These are phyloP conservation scores for Acholoe squamosa DNA, from an alignment of 2,888 invertebrate species.

Conservation along the genomic window DNA sequence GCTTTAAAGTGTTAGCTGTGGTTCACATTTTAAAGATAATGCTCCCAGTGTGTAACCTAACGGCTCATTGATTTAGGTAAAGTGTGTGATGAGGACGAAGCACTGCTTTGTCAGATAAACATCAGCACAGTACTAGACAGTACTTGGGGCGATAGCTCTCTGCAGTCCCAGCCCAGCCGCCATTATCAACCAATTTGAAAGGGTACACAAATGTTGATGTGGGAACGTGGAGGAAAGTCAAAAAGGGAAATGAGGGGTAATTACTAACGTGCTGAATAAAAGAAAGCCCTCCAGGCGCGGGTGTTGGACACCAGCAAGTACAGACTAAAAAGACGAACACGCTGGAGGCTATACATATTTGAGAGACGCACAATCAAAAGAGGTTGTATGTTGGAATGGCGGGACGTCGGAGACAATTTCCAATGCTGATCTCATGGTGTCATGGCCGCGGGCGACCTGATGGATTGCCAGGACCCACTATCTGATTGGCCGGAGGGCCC, in stretches of 20 bases:
- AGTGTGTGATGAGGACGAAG: too few species aligned
- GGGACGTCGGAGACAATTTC: slow-evolving; percentile 18
- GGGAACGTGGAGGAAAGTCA: too few species aligned
- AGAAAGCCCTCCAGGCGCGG: neutral
- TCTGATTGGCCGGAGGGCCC: slow-evolving; percentile 19
- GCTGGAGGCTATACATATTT: neutral
- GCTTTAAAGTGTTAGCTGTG: too few species aligned
- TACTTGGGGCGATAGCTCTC: too few species aligned
- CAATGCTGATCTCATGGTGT: slow-evolving; percentile 16
- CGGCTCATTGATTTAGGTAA: too few species aligned
- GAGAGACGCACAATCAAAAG: slow-evolving; percentile 3
- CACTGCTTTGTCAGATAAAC: too few species aligned
- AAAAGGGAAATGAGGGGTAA: neutral
- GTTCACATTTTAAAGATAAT: too few species aligned
- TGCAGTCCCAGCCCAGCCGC: neutral
- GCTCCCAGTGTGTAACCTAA: too few species aligned
- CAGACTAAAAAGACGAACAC: slow-evolving; percentile 13
- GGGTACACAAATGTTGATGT: neutral
- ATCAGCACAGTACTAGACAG: too few species aligned
- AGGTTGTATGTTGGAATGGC: slow-evolving; percentile 24
- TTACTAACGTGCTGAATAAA: slow-evolving; percentile 5
- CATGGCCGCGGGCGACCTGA: neutral
- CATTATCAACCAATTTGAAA: slow-evolving; percentile 13
- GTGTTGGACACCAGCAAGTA: neutral
- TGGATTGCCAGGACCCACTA: neutral